phyloP scores from a whole-genome alignment of 2,888 invertebrate species.

The Cerastis leucographa region DNA sequence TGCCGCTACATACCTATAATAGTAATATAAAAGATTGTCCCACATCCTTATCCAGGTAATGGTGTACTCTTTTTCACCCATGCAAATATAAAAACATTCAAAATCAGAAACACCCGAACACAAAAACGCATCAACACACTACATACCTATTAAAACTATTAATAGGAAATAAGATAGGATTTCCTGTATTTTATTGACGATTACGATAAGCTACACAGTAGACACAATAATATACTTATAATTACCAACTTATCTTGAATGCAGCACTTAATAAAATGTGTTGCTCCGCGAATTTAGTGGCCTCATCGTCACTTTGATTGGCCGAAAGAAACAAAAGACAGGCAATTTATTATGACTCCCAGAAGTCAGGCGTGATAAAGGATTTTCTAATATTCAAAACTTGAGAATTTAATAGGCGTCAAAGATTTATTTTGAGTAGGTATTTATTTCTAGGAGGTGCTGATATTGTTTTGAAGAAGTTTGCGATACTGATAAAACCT shows the following conservation, averaged over 20 bases:
- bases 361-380: slow-evolving; percentile 72
- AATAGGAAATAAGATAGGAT: neutral
- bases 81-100: neutral
- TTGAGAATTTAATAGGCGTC: slow-evolving; percentile 68
- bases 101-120: neutral
- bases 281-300: slow-evolving; percentile 60
- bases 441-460: slow-evolving; percentile 28
- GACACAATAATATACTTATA: neutral
- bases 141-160: neutral
- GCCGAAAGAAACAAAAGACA: slow-evolving; percentile 79
- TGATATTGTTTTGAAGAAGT: slow-evolving; percentile 10
- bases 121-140: neutral
- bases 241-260: neutral
- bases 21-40: no score
- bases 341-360: slow-evolving; percentile 77
- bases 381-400: slow-evolving; percentile 75
- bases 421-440: slow-evolving; percentile 28
- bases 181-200: no score
- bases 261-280: neutral
- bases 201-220: neutral
- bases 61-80: neutral
- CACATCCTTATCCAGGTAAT: no score
- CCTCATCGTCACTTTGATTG: slow-evolving; percentile 74
- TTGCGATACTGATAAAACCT: neutral
- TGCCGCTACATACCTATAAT: no score